Base-by-base conservation (phyloP, 2,113 vertebrate species). In the Zosterops borbonicus region DNA sequence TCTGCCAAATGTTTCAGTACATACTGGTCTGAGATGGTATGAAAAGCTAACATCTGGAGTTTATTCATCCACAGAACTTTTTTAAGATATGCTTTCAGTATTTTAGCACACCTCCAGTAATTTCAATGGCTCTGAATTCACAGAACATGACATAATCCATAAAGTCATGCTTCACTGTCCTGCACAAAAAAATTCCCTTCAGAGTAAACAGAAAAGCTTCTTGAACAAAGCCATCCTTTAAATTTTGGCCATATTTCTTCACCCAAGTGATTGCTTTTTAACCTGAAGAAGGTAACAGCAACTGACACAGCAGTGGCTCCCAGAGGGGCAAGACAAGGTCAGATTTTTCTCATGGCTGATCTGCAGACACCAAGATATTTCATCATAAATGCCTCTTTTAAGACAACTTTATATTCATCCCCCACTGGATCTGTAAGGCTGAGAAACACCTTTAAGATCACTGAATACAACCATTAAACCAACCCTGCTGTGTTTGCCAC, bases 41-140 rank as follows among this genome's bases (percentile, higher is more conserved):
- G 52, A 59, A 95, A 90, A 79, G 18, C 71, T 75, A 92, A 86
- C 94, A 96, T 97, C 97, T 98, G 96, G 94, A 97, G 79, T 95
- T 90, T 94, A 90, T 95, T 96, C 92, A 94, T 88, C 79, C 91
- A 83, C 82, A 89, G 63, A 93, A 95, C 39, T 85, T 89, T 95
- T 93, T 89, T 25, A 64, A 77, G 91, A 94, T 88, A 88, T 17
- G 69, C 55, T 97, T 94, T 88, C 52, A 85, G 78, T 95, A 94
- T 95, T 96, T 92, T 76, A 79, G 39, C 75, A 62, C 46, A 79
- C 81, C 87, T 90, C 83, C 82, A 94, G 49, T 92, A 94, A 67
- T 76, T 81, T 95, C 86, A 84, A 9, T 67, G 74, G 37, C 47
- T 76, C 53, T 82, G 77, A 94, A 70, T 85, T 83, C 77, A 63